Base-by-base conservation (phyloP, 2,113 vertebrate genomes). In the Rhea americana region DNA sequence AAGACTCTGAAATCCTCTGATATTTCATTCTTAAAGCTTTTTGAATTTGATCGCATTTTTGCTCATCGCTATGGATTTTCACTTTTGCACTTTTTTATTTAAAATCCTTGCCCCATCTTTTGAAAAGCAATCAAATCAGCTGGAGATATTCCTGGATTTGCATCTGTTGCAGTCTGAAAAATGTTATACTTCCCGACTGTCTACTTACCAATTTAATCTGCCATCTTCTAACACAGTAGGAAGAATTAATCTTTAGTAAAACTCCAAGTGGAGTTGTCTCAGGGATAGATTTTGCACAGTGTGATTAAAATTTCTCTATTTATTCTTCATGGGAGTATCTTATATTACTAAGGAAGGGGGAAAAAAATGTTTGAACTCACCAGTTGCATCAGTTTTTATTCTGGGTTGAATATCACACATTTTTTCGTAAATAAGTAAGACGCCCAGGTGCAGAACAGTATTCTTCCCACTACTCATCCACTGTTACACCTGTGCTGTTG, bases 351-450 rank as follows among this genome's bases (percentile, higher is more conserved):
- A 93, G 61, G 4, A 93, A n/a, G 73, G 62, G 65, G 87, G 85
- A 97, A 51, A 96, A 94, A 96, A 97, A 94, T 19, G 41, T 73
- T 90, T 84, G 26, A 90, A 98, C 98, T 98, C 98, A 99, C 98
- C 98, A 82, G 95, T 97, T 93, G 97, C 96, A 82, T 98, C 98
- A 93, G 97, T 96, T 98, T 98, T 98, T 97, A 98, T 97, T 97
- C 97, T 97, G 75, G 95, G 93, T 92, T 97, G 96, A 94, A 88
- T 96, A 71, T 98, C 98, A 96, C 95, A 97, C 97, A 98, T 98
- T 95, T 95, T 97, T 66, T 93, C 1, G 76, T 77, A 88, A 81
- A 92, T 72, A 96, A 95, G 62, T 80, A 95, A 95, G 85, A 97
- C 59, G 80, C 66, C 55, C 93, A 93, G 83, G 25, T 95, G 79